A percentile compares a stretch with the other conserved stretches of the same genome.
These are phyloP conservation scores for Oxyruncus cristatus DNA, from an alignment of 2,113 vertebrate species.

Conservation along the genomic window DNA sequence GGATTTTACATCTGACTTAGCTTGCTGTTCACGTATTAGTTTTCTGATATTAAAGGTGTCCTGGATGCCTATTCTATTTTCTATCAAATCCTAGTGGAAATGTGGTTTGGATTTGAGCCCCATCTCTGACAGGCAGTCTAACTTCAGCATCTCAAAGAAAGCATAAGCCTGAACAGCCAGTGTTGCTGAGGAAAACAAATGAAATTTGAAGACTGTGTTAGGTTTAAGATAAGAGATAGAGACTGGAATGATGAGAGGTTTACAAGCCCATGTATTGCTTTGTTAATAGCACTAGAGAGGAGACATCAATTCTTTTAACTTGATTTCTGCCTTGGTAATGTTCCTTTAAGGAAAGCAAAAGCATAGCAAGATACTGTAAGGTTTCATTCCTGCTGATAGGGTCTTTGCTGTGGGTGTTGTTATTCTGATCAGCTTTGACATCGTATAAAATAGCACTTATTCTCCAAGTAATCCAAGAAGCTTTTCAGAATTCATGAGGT, in stretches of 20 bases:
- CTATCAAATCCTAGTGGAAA: not conserved
- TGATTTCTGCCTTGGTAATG: not conserved
- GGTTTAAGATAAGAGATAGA: not conserved
- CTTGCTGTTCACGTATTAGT: not conserved
- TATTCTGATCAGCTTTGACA: constrained; percentile 65
- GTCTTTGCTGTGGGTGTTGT: constrained; percentile 18
- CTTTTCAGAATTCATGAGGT: constrained; percentile 68
- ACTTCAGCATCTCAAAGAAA: not conserved
- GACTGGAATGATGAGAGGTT: not conserved
- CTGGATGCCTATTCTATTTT: not conserved
- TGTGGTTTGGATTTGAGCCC: not conserved
- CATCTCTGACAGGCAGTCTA: not conserved
- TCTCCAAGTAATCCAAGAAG: constrained; percentile 36
- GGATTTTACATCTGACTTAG: not conserved
- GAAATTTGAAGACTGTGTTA: not conserved
- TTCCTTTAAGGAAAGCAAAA: constrained; percentile 10
- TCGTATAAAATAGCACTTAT: constrained; percentile 45
- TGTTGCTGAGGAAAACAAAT: not conserved
- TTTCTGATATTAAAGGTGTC: not conserved
- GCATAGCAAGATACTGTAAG: not conserved
- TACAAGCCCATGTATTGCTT: not conserved
- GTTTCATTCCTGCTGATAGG: not conserved
- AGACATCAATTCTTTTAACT: not conserved
- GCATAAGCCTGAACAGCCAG: not conserved
- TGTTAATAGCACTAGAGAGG: constrained; percentile 6